phyloP scores from a whole-genome alignment of 2,888 invertebrate genomes.

The Suillia variegata region DNA sequence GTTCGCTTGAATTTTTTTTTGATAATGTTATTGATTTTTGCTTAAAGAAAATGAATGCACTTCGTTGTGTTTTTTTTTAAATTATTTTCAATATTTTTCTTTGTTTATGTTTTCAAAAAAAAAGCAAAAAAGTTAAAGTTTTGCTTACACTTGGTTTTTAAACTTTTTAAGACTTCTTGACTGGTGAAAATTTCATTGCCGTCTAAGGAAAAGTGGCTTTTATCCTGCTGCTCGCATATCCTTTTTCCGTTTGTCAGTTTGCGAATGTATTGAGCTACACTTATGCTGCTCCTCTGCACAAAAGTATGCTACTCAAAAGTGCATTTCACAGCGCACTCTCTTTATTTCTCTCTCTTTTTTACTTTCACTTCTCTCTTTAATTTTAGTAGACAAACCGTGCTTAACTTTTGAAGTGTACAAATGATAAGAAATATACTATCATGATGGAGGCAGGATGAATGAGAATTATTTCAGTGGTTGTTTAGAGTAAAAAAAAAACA shows the following conservation, averaged over 20 bases:
- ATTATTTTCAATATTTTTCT: conserved; percentile 10
- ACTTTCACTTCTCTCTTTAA: too few relatives aligned
- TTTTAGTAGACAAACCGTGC: too few relatives aligned
- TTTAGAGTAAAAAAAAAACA: too few relatives aligned
- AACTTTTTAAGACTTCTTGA: conserved; percentile 38
- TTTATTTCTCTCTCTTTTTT: too few relatives aligned
- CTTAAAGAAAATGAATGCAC: not conserved
- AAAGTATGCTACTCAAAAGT: not conserved
- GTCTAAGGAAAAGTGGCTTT: conserved; percentile 29
- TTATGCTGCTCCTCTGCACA: not conserved
- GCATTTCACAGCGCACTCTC: not conserved
- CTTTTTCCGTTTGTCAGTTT: not conserved
- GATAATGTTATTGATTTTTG: conserved; percentile 14
- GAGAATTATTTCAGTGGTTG: too few relatives aligned
- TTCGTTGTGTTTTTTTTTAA: conserved; percentile 14
- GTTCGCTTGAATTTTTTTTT: conserved; percentile 18
- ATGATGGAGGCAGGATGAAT: too few relatives aligned
- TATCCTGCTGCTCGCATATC: too few relatives aligned
- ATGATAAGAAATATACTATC: too few relatives aligned
- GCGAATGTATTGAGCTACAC: not conserved
- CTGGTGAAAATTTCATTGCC: conserved; percentile 47
- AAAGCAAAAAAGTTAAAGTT: conserved; percentile 5
- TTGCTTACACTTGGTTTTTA: conserved; percentile 21
- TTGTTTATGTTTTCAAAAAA: too few relatives aligned
- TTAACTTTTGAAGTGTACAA: too few relatives aligned